Evolutionary conservation across 2,888 invertebrate genomes (phyloP), one percentile per base, ranked within the genome.

Genomic region (Rhogogaster chlorosoma): DNA sequence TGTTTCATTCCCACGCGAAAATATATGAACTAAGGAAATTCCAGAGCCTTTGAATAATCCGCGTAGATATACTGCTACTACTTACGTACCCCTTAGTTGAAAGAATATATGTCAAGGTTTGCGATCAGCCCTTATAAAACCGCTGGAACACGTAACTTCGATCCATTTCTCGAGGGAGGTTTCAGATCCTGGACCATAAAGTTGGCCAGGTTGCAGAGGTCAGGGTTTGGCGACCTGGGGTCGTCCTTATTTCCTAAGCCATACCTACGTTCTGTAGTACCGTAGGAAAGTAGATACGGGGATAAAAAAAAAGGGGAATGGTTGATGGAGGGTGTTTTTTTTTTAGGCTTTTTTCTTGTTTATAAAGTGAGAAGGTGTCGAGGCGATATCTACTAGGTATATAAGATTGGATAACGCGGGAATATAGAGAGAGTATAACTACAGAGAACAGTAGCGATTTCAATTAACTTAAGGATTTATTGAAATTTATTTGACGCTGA

Each of bases 161-260:
- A 18, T 67, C 32, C 29, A 32, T 67, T 67, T 67, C 67, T 67
- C 67, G 15, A 4, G 32, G 67, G 67, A 67, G 67, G 67, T 67
- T 67, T 67, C 32, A 67, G 67, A 29, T 67, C 67, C 26, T 12
- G 32, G 67, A 29, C 67, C 67, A 32, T 67, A 67, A 67, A 67
- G 29, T 67, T 32, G 15, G 6, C 12, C 15, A 18, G 67, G 15
- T 67, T 32, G 32, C 18, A 67, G 67, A 67, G 67, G 67, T 67
- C 67, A 67, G 67, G 61, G 32, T 32, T 67, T 32, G 32, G 67
- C 26, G 18, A 67, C 67, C 67, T 67, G 67, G 32, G 67, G 67
- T 67, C 32, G 67, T 29, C 32, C 67, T 67, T 32, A 67, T 67
- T 67, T 15, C 67, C 18, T 12, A 61, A 61, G 22, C 26, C 22